Evolutionary conservation across 2,888 invertebrate genomes (phyloP), one percentile per base, ranked within the genome.

Genomic region (Ganaspis brasiliensis): DNA sequence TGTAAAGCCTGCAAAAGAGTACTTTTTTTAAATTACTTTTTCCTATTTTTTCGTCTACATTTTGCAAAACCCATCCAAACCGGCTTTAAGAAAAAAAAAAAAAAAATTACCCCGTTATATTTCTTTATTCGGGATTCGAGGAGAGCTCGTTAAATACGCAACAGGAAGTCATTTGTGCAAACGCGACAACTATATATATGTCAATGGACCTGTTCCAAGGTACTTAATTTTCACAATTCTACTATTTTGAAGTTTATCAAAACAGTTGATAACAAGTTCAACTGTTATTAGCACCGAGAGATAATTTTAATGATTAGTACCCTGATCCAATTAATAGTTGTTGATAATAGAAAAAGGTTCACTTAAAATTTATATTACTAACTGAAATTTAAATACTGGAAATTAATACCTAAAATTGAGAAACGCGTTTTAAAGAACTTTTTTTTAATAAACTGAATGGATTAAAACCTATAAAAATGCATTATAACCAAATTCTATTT

Each of bases 111-210:
- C 24, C 67, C 67, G 67, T 67, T 67, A 67, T 45, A 67, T 67
- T 67, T 45, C 67, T 67, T 67, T 67, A 67, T 67, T 67, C 45
- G 45, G 45, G 40, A 67, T 45, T 24, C n/a, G 37, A 67, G 24
- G 45, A 31, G 16, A 24, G 67, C 67, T 67, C 45, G n/a, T 67
- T 45, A 45, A 97, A 92, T 97, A 97, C 88, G 92, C 93, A n/a
- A 94, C 95, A 1, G 95, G 94, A 35, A 93, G 95, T 82, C 95
- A 97, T 90, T 93, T 95, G 4, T 97, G 96, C 89, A 95, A 95
- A 88, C 95, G 96, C 90, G 24, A 67, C 45, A 67, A 67, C 45
- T 67, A 45, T n/a, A n/a, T n/a, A n/a, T n/a, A n/a, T 67, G 67
- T 67, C 67, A 45, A 45, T 67, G 24, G 67, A 45, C 67, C 67